Evolutionary conservation across 2,888 invertebrate species (phyloP).

Genomic region (Dermolepida albohirtum): DNA sequence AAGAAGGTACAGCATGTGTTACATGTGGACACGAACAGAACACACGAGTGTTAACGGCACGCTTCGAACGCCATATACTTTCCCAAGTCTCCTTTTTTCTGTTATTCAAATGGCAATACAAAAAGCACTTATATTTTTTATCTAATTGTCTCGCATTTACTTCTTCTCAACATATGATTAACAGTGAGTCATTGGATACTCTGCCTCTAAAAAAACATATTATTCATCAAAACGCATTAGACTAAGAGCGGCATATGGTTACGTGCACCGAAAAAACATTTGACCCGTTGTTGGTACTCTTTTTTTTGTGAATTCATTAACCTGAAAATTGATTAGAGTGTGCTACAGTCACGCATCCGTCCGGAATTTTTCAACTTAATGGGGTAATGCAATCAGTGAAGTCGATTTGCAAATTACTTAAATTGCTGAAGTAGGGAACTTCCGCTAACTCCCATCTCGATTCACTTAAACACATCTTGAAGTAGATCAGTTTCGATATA

Average conservation of each 20-base stretch:
- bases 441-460: slow-evolving; percentile 55
- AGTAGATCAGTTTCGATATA: slow-evolving; percentile 53
- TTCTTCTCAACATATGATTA: slow-evolving; percentile 21
- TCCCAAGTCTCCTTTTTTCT: too few species aligned
- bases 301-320: slow-evolving; percentile 54
- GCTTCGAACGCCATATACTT: too few species aligned
- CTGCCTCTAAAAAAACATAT: slow-evolving; percentile 18
- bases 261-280: slow-evolving; percentile 26
- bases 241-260: slow-evolving; percentile 34
- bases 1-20: too few species aligned
- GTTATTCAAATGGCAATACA: too few species aligned
- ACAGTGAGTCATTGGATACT: slow-evolving; percentile 25
- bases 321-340: slow-evolving; percentile 55
- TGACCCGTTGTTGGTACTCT: slow-evolving; percentile 20
- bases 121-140: neutral
- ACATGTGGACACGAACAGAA: too few species aligned
- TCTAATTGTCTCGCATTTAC: neutral
- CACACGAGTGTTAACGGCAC: too few species aligned
- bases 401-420: slow-evolving; percentile 61
- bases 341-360: slow-evolving; percentile 56
- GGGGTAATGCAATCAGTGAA: slow-evolving; percentile 54
- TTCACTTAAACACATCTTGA: slow-evolving; percentile 52
- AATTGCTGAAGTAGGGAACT: slow-evolving; percentile 45
- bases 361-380: slow-evolving; percentile 48
- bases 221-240: slow-evolving; percentile 38